Base-by-base conservation (phyloP, 2,797 vertebrate genomes). In the Schizopygopsis pylzovi region DNA sequence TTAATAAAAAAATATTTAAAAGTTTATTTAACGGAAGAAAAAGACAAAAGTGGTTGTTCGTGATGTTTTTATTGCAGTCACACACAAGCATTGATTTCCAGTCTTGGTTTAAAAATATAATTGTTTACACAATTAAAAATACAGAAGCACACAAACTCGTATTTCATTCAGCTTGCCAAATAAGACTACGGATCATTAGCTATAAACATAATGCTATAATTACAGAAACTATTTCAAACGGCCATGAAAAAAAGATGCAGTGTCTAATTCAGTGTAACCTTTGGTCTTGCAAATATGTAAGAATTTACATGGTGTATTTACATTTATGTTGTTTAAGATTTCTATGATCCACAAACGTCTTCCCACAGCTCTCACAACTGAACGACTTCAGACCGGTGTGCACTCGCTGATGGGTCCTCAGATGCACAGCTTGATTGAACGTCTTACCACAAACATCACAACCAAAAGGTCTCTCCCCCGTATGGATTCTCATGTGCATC, bases 401-500 rank as follows among this genome's bases (percentile, higher is more conserved):
- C 10, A 82, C 80, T 61, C 85, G 75, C 71, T 86, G 85, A 52
- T 87, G 86, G 11, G 81, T 87, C 65, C 81, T 87, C 52, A 83
- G 82, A 79, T 87, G 81, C 49, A 82, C 86, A 22, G 82, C 81
- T 22, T 83, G 81, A 79, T 63, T 87, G 33, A 87, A 87, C 12
- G 86, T 87, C 81, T 83, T 82, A 1, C 81, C 86, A 13, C 86
- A 87, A 20, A 83, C 81, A 16, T 87, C 77, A 43, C 86, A 87
- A 20, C 91, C 0, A 85, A 93, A 91, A 92, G 93, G 73, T 87
- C 63, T 81, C 92, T 90, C 90, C 47, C 86, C 92, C 0, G 91
- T 93, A 89, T 94, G 93, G 47, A 89, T 67, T 75, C 92, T 89
- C 90, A 91, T 88, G 90, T 93, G 92, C 90, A 93, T 93, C 85